Evolutionary conservation across 2,797 vertebrate species (phyloP).

Genomic region (Eulemur albifrons): DNA sequence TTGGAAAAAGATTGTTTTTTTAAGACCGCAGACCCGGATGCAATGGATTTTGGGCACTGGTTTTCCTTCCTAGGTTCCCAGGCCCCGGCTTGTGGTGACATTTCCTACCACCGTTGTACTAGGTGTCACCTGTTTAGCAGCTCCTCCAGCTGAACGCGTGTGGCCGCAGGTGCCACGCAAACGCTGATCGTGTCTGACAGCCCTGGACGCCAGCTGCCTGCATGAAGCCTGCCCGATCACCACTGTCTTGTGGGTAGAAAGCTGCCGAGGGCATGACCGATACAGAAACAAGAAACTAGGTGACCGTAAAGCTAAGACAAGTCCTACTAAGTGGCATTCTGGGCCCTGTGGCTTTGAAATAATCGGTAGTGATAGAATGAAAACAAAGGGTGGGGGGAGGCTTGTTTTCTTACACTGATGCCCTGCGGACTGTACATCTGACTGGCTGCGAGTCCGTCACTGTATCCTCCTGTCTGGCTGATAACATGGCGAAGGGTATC

Average conservation of each 20-base stretch:
- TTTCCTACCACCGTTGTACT: slow-evolving; percentile 63
- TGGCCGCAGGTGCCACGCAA: slow-evolving; percentile 91
- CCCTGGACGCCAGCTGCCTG: slow-evolving; percentile 88
- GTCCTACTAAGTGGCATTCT: slow-evolving; percentile 91
- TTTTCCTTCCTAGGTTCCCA: slow-evolving; percentile 68
- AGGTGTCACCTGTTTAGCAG: slow-evolving; percentile 93
- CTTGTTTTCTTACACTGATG: slow-evolving; percentile 97
- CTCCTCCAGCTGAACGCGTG: slow-evolving; percentile 83
- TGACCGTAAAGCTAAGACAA: slow-evolving; percentile 90
- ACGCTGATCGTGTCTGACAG: slow-evolving; percentile 93
- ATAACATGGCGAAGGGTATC: slow-evolving; percentile 99
- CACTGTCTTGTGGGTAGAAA: slow-evolving; percentile 81
- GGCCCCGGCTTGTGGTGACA: slow-evolving; percentile 79
- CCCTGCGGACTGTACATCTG: slow-evolving; percentile 99
- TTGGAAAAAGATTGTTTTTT: slow-evolving; percentile 77
- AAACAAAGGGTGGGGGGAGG: slow-evolving; percentile 67
- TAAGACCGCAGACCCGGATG: slow-evolving; percentile 60
- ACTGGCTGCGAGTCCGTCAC: slow-evolving; percentile 98
- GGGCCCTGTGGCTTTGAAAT: slow-evolving; percentile 94
- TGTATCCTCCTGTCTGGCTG: slow-evolving; percentile 99
- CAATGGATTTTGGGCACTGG: slow-evolving; percentile 65
- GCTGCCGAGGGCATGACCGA: slow-evolving; percentile 87
- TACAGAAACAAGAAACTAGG: slow-evolving; percentile 90
- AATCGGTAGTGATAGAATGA: slow-evolving; percentile 89
- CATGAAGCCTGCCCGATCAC: slow-evolving; percentile 82